Conservation (phyloP, 1,140 invertebrate genomes). For the Armadillidium nasatum region DNA sequence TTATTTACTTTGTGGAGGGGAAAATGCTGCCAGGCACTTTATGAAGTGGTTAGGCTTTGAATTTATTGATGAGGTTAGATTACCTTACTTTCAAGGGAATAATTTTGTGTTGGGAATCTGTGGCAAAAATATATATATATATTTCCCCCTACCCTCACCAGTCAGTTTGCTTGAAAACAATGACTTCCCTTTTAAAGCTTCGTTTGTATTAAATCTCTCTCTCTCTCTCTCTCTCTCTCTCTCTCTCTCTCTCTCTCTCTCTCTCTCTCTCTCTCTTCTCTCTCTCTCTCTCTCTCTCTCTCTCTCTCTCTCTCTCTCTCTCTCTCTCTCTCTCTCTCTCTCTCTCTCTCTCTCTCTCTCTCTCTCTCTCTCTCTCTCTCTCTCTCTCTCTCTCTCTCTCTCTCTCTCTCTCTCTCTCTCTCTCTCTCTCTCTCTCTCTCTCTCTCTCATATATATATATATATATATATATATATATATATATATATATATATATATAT, state of each 20-base stretch:
- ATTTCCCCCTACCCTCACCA: too few species aligned
- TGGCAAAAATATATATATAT: too few species aligned
- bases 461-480: too few species aligned
- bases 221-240: too few species aligned
- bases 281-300: constrained; percentile 1
- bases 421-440: background rate
- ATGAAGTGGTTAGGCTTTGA: constrained; percentile 17
- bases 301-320: background rate
- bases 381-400: background rate
- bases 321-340: background rate
- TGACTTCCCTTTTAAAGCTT: too few species aligned
- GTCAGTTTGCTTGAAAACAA: too few species aligned
- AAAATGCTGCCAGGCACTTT: background rate
- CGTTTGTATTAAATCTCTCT: too few species aligned
- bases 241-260: too few species aligned
- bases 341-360: background rate
- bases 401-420: background rate
- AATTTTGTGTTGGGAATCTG: too few species aligned
- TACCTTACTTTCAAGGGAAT: background rate
- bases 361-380: background rate
- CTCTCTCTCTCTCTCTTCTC: background rate
- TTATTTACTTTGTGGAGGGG: constrained; percentile 4
- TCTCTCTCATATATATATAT: too few species aligned
- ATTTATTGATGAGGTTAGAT: background rate
- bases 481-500: too few species aligned